These are phyloP conservation scores for Ectemnius cavifrons DNA, from an alignment of 2,888 invertebrate genomes.

Conservation along the genomic window DNA sequence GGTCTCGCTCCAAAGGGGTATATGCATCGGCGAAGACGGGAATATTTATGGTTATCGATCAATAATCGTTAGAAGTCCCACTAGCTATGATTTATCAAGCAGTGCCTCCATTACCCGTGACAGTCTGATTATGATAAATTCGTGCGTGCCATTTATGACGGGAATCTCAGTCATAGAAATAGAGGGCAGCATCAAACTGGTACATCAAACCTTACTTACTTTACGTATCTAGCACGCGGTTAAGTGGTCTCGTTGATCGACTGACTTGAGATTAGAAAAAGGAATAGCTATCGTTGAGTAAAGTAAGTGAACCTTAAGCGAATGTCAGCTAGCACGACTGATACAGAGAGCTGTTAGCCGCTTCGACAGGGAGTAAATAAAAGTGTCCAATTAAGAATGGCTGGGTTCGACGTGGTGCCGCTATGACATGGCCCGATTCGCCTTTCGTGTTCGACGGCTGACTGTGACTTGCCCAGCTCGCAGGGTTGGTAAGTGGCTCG, in stretches of 20 bases:
- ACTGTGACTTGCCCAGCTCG: constrained; percentile 2
- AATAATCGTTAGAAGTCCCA: constrained; percentile 7
- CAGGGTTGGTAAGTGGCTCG: constrained; percentile 40
- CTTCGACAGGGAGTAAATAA: background rate
- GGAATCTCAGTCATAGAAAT: too few species aligned
- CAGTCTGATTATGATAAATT: constrained; percentile 5
- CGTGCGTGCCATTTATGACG: background rate
- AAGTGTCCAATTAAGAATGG: constrained; percentile 9
- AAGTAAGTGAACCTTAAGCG: too few species aligned
- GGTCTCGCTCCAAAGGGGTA: background rate
- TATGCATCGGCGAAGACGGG: constrained; percentile 1
- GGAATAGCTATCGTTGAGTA: too few species aligned
- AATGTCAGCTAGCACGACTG: too few species aligned
- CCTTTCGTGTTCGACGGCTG: background rate
- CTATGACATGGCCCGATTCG: background rate
- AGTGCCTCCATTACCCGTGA: too few species aligned
- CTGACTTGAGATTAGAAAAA: too few species aligned
- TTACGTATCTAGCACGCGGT: too few species aligned
- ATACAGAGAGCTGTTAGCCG: too few species aligned
- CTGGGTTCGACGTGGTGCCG: background rate
- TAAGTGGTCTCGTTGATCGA: too few species aligned
- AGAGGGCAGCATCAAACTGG: too few species aligned
- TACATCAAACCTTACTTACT: too few species aligned
- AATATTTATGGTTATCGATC: constrained; percentile 5
- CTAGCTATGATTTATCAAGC: background rate